Conservation (phyloP, 2,888 invertebrate genomes). For the Cordilura impudica region DNA sequence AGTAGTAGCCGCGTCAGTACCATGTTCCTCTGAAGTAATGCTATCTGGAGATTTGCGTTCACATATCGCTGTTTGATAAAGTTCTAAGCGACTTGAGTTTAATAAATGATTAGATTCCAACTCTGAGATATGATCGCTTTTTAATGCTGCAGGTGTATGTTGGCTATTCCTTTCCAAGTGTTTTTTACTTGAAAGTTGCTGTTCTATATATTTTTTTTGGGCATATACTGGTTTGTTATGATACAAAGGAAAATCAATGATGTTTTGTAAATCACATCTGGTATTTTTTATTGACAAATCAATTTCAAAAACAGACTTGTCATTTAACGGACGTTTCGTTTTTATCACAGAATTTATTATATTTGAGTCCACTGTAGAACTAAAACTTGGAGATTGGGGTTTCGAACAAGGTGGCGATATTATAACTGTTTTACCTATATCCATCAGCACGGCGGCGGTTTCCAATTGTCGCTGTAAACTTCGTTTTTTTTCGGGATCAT, state of each 20-base stretch:
- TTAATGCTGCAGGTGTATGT: background rate
- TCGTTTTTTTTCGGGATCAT: constrained; percentile 68
- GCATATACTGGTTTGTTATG: constrained; percentile 64
- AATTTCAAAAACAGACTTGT: constrained; percentile 70
- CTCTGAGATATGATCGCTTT: background rate
- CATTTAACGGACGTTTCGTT: constrained; percentile 74
- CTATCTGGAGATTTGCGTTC: constrained; percentile 75
- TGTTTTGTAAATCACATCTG: constrained; percentile 64
- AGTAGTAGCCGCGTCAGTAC: constrained; percentile 77
- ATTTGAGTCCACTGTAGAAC: constrained; percentile 72
- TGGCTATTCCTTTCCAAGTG: background rate
- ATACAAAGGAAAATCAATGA: constrained; percentile 79
- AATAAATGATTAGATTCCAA: background rate
- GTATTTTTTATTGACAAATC: constrained; percentile 71
- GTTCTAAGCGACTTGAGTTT: constrained; percentile 69
- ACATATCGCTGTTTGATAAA: constrained; percentile 67
- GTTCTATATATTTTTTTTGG: background rate
- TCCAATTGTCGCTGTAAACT: constrained; percentile 77
- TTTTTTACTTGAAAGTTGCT: background rate
- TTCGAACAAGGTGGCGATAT: constrained; percentile 77
- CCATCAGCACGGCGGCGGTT: constrained; percentile 78
- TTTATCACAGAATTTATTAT: constrained; percentile 78
- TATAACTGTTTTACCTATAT: constrained; percentile 78
- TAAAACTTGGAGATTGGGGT: constrained; percentile 74
- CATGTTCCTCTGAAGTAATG: constrained; percentile 75